Percentiles rank a stretch among this genome's conserved stretches.
Conservation (phyloP, 2,888 invertebrate species). For the Fabriciana adippe region DNA sequence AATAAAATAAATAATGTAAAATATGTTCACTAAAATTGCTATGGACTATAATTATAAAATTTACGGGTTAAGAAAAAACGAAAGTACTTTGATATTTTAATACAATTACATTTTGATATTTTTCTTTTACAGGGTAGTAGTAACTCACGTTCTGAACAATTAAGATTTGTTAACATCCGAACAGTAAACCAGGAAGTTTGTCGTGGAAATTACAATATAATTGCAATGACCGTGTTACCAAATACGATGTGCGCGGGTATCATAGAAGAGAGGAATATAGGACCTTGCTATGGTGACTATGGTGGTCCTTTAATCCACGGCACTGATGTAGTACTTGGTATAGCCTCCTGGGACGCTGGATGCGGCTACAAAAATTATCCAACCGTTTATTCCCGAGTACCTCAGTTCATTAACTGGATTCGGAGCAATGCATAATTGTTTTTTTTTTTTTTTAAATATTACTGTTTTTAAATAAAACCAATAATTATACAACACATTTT, state of each 20-base stretch:
- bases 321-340: slow-evolving; percentile 37
- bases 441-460: not conserved
- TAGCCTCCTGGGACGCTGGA: slow-evolving; percentile 39
- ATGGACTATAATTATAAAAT: too few relatives aligned
- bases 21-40: not conserved
- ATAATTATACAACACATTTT: not conserved
- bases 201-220: slow-evolving; percentile 43
- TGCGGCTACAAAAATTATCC: slow-evolving; percentile 40
- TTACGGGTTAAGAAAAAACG: too few relatives aligned
- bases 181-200: slow-evolving; percentile 51
- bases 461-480: not conserved
- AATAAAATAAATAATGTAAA: not conserved
- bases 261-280: slow-evolving; percentile 48
- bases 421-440: slow-evolving; percentile 36
- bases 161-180: slow-evolving; percentile 51
- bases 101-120: not conserved
- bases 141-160: slow-evolving; percentile 47
- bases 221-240: slow-evolving; percentile 48
- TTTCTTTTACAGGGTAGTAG: slow-evolving; percentile 8
- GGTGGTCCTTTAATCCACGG: slow-evolving; percentile 42
- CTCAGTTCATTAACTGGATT: slow-evolving; percentile 41
- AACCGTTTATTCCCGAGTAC: slow-evolving; percentile 41
- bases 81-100: not conserved
- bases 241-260: slow-evolving; percentile 58
- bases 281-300: slow-evolving; percentile 39